Conservation (phyloP, 2,797 vertebrate species). For the Rhabdomys pumilio region DNA sequence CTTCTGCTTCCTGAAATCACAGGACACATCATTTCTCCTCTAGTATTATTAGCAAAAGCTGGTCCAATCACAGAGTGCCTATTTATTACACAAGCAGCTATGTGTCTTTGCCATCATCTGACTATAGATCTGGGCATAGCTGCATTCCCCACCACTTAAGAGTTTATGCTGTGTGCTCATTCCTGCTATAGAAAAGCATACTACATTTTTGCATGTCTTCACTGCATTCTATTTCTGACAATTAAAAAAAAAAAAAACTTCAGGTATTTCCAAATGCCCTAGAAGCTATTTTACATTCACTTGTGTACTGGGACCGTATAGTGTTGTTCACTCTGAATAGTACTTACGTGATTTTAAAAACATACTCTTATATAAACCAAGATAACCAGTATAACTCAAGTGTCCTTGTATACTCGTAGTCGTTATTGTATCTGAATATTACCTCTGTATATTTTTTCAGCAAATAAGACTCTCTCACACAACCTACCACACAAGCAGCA, state of each 20-base stretch:
- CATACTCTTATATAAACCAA: background rate
- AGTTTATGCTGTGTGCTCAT: conserved; percentile 15
- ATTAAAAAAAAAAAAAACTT: conserved; percentile 13
- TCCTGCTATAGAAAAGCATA: conserved; percentile 46
- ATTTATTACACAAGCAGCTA: conserved; percentile 35
- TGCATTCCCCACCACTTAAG: conserved; percentile 7
- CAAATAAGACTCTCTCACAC: background rate
- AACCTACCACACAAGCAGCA: background rate
- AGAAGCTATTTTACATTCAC: background rate
- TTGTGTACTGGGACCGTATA: background rate
- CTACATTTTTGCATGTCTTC: background rate
- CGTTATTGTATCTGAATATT: background rate
- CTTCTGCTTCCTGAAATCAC: conserved; percentile 44
- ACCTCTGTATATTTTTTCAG: conserved; percentile 38
- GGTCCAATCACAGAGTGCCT: background rate
- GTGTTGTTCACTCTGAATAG: background rate
- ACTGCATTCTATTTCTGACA: conserved; percentile 8
- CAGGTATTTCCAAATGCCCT: conserved; percentile 11
- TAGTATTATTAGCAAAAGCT: background rate
- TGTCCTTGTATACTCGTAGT: background rate
- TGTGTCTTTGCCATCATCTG: conserved; percentile 42
- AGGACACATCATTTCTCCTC: background rate
- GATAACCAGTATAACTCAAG: background rate
- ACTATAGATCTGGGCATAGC: conserved; percentile 3
- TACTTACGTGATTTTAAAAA: conserved; percentile 51